These are phyloP conservation scores for Gryllus longicercus DNA, from an alignment of 2,888 invertebrate genomes.

Conservation along the genomic window DNA sequence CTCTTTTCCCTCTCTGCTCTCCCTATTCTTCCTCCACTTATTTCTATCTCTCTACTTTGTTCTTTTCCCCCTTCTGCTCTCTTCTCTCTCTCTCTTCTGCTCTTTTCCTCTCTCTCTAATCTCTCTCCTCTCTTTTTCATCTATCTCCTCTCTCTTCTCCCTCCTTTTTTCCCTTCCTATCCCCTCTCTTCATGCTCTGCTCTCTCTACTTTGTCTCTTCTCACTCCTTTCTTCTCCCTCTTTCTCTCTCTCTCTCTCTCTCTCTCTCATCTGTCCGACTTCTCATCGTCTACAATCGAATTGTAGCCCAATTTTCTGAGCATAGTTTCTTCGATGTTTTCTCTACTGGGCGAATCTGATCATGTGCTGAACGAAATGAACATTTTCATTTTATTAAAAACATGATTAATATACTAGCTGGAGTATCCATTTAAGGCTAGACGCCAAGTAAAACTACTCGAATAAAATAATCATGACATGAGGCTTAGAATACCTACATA, in stretches of 20 bases:
- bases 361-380: too few relatives aligned
- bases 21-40: neutral
- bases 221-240: neutral
- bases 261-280: slow-evolving; percentile 11
- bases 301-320: too few relatives aligned
- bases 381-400: too few relatives aligned
- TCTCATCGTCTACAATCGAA: neutral
- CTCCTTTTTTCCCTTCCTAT: neutral
- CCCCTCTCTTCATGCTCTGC: too few relatives aligned
- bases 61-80: neutral
- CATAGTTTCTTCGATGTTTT: too few relatives aligned
- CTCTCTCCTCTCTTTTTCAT: neutral
- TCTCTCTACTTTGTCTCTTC: neutral
- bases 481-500: too few relatives aligned
- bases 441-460: too few relatives aligned
- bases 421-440: too few relatives aligned
- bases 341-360: too few relatives aligned
- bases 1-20: too few relatives aligned
- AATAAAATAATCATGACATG: too few relatives aligned
- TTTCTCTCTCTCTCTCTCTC: slow-evolving; percentile 18
- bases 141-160: neutral
- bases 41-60: neutral
- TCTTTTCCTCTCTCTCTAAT: neutral
- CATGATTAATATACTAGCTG: too few relatives aligned
- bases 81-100: neutral